Percentiles rank a stretch among this genome's conserved stretches.
Evolutionary conservation across 2,113 vertebrate species (phyloP).

Genomic region (Numenius arquata): DNA sequence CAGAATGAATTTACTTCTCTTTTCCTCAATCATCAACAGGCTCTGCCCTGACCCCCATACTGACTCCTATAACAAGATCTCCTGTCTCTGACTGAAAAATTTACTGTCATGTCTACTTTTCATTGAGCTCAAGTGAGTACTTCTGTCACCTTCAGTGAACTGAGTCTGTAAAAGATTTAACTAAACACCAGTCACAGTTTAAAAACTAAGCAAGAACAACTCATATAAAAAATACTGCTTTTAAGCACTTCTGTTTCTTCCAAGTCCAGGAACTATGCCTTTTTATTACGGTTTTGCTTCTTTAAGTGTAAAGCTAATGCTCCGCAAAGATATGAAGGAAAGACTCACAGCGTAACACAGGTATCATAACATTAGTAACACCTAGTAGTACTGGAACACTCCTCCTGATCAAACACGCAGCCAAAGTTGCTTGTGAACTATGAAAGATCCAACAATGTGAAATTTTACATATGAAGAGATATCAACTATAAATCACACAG

Average conservation of each 20-base stretch:
- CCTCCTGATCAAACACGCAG: background rate
- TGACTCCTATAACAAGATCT: slow-evolving; percentile 99
- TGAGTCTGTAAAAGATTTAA: slow-evolving; percentile 75
- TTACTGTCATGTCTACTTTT: slow-evolving; percentile 95
- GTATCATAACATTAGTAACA: background rate
- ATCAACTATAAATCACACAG: background rate
- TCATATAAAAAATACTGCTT: background rate
- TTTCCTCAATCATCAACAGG: slow-evolving; percentile 99
- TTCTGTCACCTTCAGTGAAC: slow-evolving; percentile 96
- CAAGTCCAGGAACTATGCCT: background rate
- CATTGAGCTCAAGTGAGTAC: slow-evolving; percentile 92
- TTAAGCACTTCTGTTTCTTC: background rate
- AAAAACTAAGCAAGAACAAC: slow-evolving; percentile 63
- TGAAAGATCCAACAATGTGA: background rate
- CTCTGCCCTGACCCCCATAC: slow-evolving; percentile 98
- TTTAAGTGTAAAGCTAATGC: background rate
- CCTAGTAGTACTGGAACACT: background rate
- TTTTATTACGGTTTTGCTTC: background rate
- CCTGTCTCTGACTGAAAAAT: slow-evolving; percentile 97
- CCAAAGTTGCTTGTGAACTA: background rate
- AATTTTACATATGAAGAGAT: background rate
- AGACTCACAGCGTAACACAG: accelerated
- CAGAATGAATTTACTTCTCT: slow-evolving; percentile 99
- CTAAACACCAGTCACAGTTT: slow-evolving; percentile 72
- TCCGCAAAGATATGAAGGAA: background rate